Base-by-base conservation (phyloP, 2,113 vertebrate genomes). In the Nothoprocta pentlandii region DNA sequence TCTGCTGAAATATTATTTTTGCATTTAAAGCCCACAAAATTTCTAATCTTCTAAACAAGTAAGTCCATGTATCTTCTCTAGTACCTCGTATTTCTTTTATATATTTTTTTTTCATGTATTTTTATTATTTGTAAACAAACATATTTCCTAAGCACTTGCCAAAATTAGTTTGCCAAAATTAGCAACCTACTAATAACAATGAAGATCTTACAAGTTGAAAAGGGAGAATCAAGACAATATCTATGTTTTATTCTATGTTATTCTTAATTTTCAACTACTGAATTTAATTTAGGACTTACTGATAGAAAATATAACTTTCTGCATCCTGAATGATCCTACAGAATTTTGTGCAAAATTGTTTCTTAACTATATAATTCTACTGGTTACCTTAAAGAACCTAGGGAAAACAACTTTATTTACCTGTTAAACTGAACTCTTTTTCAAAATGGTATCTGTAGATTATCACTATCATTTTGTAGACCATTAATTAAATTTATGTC, bases 61-160 rank as follows among this genome's bases (percentile, higher is more conserved):
- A 66, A 41, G 20, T n/a, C 20, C 54, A 41, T 6, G 2, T 14
- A 68, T 4, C 2, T 90, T 87, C 66, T 32, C 15, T 14, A 81
- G 8, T 12, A 59, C 2, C 4, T 54, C 23, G 12, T 5, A 22
- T 3, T 46, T 88, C 6, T 69, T 58, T 78, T 46, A 32, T 6
- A 49, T 6, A 5, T 12, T n/a, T 54, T 13, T 13, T 34, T 4
- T 63, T 51, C 56, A 34, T 42, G 1, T 23, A 34, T 4, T 12
- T 76, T 53, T 53, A 5, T 64, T 66, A 23, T 14, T n/a, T 39
- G 15, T 71, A 47, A 58, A 81, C 8, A 2, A 78, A 90, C 74
- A 78, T 30, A 47, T 0, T 0, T 8, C 8, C 36, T 12, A 78
- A 87, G 75, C 77, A 34, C n/a, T 53, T 81, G 2, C 20, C 36